phyloP scores from a whole-genome alignment of 1,140 invertebrate species.

The Teleogryllus occipitalis region DNA sequence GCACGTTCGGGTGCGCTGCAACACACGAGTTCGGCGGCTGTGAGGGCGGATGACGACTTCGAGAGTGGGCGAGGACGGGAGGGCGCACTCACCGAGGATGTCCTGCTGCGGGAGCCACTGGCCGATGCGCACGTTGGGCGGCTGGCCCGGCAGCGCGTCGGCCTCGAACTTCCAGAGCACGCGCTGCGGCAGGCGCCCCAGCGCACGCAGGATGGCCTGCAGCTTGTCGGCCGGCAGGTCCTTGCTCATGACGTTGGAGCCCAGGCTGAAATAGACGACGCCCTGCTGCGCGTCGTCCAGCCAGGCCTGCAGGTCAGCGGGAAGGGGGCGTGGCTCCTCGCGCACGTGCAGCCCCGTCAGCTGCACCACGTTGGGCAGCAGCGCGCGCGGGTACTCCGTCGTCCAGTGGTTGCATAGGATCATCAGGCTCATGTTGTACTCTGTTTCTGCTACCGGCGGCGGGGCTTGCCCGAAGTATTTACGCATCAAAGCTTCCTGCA shows the following conservation, averaged over 20 bases:
- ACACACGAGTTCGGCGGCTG: not conserved
- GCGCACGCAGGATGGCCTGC: no score
- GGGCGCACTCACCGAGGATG: no score
- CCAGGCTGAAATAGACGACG: no score
- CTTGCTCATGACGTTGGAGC: no score
- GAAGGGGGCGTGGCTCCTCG: slow-evolving; percentile 26
- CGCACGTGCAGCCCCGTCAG: slow-evolving; percentile 37
- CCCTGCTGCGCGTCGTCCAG: no score
- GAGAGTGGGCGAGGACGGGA: no score
- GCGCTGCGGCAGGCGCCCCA: no score
- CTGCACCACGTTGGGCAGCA: slow-evolving; percentile 35
- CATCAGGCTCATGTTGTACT: slow-evolving; percentile 31
- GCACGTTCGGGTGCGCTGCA: slow-evolving; percentile 31
- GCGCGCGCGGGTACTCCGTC: slow-evolving; percentile 33
- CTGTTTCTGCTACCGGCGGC: slow-evolving; percentile 26
- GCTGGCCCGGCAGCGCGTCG: no score
- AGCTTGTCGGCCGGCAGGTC: no score
- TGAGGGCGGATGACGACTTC: not conserved
- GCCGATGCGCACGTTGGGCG: no score
- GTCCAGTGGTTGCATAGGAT: slow-evolving; percentile 37
- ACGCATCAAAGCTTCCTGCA: slow-evolving; percentile 12
- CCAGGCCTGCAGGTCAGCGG: not conserved
- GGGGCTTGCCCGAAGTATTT: slow-evolving; percentile 20
- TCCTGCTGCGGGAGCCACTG: no score
- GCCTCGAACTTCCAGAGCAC: no score